Percentiles rank a stretch among this genome's conserved stretches.
phyloP scores from a whole-genome alignment of 2,888 invertebrate species.

The Spicauda simplicius region DNA sequence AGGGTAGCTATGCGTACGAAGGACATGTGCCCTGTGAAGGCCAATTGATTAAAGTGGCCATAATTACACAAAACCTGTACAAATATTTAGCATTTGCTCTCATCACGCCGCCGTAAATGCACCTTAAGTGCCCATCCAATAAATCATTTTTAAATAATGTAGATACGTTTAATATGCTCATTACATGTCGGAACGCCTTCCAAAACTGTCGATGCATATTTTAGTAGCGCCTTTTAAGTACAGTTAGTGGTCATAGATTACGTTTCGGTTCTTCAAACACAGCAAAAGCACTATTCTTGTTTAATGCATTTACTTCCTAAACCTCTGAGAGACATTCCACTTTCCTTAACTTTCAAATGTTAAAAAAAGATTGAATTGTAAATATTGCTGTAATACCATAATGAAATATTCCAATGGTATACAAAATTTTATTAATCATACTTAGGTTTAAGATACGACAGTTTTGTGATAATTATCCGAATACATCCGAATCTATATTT shows the following conservation, averaged over 20 bases:
- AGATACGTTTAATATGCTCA: slow-evolving; percentile 71
- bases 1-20: background rate
- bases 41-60: slow-evolving; percentile 2
- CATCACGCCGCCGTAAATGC: slow-evolving; percentile 32
- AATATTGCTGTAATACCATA: too few species aligned
- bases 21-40: slow-evolving; percentile 5
- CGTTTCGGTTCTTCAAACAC: background rate
- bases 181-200: slow-evolving; percentile 72
- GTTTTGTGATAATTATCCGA: too few species aligned
- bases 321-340: slow-evolving; percentile 13
- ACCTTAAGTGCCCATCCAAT: slow-evolving; percentile 50
- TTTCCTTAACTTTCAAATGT: too few species aligned
- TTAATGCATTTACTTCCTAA: background rate
- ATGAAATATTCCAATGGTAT: too few species aligned
- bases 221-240: slow-evolving; percentile 66
- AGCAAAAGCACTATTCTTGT: slow-evolving; percentile 22
- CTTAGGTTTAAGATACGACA: background rate
- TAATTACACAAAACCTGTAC: slow-evolving; percentile 30
- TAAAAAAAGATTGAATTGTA: too few species aligned
- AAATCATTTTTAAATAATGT: slow-evolving; percentile 70
- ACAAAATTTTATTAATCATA: background rate
- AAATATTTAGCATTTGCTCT: slow-evolving; percentile 35
- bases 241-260: slow-evolving; percentile 56
- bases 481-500: background rate
- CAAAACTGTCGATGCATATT: slow-evolving; percentile 75